A percentile compares a stretch with the other conserved stretches of the same genome.
Evolutionary conservation across 2,113 vertebrate species (phyloP).

Genomic region (Cyanoderma ruficeps): DNA sequence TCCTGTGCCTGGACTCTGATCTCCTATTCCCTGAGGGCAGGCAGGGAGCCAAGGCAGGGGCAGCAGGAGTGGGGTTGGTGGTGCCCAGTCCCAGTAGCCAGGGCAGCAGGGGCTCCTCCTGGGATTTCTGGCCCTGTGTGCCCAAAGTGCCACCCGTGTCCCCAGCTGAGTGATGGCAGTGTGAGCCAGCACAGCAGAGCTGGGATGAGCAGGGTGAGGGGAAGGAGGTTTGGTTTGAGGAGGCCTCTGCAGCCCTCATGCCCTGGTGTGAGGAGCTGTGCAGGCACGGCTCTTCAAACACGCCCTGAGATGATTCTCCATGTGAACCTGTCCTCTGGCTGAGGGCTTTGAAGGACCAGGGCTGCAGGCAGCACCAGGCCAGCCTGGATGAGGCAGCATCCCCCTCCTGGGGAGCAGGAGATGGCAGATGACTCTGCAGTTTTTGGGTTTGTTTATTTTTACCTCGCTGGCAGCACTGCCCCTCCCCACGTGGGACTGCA

Average conservation of each 20-base stretch:
- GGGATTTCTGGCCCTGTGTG: neutral
- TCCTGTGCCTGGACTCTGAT: neutral
- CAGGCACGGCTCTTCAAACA: neutral
- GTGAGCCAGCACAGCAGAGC: neutral
- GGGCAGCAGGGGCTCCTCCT: neutral
- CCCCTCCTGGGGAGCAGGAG: neutral
- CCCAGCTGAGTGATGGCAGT: neutral
- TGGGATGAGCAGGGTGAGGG: neutral
- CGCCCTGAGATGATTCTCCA: neutral
- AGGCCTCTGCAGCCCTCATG: neutral
- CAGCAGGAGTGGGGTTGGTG: fast-evolving
- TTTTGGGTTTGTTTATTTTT: neutral
- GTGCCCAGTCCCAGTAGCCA: neutral
- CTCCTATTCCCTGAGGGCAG: fast-evolving
- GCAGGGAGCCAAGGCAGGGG: neutral
- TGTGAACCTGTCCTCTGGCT: neutral
- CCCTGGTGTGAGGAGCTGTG: neutral
- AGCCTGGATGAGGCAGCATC: neutral
- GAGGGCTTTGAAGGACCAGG: neutral
- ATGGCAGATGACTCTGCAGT: neutral
- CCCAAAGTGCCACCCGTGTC: neutral
- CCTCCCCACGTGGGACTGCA: neutral
- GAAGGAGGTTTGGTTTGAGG: neutral
- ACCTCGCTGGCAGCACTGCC: neutral
- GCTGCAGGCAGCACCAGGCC: neutral